Evolutionary conservation across 92 coral and sea anemone species (phyloP).

Genomic region (Diadumene lineata): DNA sequence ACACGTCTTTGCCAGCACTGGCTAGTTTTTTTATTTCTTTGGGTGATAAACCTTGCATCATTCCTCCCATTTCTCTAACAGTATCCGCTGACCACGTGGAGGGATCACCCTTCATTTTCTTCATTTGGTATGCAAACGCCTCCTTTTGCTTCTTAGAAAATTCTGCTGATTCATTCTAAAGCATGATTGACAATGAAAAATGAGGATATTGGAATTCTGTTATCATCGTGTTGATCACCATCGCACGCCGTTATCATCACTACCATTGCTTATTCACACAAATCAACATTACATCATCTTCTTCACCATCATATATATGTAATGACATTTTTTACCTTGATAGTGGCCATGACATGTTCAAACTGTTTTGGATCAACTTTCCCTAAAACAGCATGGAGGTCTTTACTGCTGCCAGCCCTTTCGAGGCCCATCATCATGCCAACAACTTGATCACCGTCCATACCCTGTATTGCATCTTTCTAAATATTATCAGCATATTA

Average conservation of each 20-base stretch:
- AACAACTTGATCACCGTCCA: conserved; percentile 29
- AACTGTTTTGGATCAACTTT: conserved; percentile 28
- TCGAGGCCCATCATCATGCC: conserved; percentile 10
- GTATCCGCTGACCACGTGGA: conserved; percentile 38
- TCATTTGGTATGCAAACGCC: conserved; percentile 36
- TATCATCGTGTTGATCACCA: too few relatives aligned
- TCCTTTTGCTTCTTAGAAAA: conserved; percentile 34
- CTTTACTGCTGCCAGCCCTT: conserved; percentile 26
- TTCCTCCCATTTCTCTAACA: conserved; percentile 26
- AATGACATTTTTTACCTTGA: too few relatives aligned
- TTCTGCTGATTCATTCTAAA: conserved; percentile 20
- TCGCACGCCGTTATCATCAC: too few relatives aligned
- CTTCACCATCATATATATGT: too few relatives aligned
- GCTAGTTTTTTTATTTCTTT: conserved; percentile 36
- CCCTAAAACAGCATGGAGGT: conserved; percentile 20
- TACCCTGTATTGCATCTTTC: conserved; percentile 37
- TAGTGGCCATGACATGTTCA: conserved; percentile 3
- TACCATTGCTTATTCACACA: too few relatives aligned
- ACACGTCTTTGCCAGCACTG: conserved; percentile 29
- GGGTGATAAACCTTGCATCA: conserved; percentile 33
- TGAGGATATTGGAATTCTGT: too few relatives aligned
- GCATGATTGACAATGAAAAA: too few relatives aligned
- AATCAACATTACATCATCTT: too few relatives aligned
- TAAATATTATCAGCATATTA: too few relatives aligned
- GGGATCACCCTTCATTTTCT: conserved; percentile 23